These are phyloP conservation scores for Riptortus pedestris DNA, from an alignment of 1,140 invertebrate species.

Conservation along the genomic window DNA sequence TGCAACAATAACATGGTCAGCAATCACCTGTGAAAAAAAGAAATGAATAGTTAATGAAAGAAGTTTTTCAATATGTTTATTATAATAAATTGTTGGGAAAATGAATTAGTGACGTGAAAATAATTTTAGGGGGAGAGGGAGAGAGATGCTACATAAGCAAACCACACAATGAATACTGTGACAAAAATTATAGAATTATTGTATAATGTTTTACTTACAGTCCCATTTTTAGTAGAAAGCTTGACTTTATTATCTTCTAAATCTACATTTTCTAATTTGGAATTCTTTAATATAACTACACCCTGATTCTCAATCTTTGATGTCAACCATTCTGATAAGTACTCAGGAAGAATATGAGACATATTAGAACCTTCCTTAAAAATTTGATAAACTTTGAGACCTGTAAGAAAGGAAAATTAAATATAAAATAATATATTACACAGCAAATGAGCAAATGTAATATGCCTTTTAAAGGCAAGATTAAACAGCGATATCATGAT, in stretches of 20 bases:
- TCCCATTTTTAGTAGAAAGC: slow-evolving; percentile 42
- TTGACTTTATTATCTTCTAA: slow-evolving; percentile 43
- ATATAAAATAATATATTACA: too few relatives aligned
- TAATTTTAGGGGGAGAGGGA: too few relatives aligned
- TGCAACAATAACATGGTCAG: slow-evolving; percentile 69
- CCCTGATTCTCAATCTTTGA: slow-evolving; percentile 44
- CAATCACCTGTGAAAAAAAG: slow-evolving; percentile 28
- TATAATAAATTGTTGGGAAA: too few relatives aligned
- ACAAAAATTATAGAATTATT: too few relatives aligned
- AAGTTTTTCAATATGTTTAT: not conserved
- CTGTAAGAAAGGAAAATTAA: too few relatives aligned
- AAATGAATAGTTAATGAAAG: not conserved
- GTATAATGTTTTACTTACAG: too few relatives aligned
- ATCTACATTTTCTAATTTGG: slow-evolving; percentile 44
- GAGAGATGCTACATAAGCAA: too few relatives aligned
- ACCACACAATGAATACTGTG: too few relatives aligned
- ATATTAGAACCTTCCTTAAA: slow-evolving; percentile 42
- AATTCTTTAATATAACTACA: slow-evolving; percentile 53
- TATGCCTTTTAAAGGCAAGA: too few relatives aligned
- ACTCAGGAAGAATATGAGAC: slow-evolving; percentile 30
- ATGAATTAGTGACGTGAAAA: too few relatives aligned
- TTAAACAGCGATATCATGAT: too few relatives aligned
- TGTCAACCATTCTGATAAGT: slow-evolving; percentile 11
- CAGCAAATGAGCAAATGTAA: too few relatives aligned
- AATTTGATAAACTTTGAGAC: slow-evolving; percentile 8